Conservation (phyloP, 1,140 invertebrate species). For the Drosophila kepulauana region DNA sequence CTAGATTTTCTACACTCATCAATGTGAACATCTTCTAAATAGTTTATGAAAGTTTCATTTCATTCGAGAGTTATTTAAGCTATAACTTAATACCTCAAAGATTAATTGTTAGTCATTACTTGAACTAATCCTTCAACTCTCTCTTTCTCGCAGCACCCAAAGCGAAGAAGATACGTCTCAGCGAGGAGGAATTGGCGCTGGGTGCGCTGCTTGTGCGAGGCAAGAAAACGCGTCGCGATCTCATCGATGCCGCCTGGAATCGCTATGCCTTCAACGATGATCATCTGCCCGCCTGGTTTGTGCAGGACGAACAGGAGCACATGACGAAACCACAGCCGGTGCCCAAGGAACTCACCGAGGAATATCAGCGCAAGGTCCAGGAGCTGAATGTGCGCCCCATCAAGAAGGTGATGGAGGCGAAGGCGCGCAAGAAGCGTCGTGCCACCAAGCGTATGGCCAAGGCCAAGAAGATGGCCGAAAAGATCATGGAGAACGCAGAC, state of each 20-base stretch:
- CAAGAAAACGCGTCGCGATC: conserved; percentile 93
- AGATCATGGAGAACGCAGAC: conserved; percentile 95
- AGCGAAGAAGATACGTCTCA: conserved; percentile 90
- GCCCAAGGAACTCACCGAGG: conserved; percentile 90
- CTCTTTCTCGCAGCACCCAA: conserved; percentile 67
- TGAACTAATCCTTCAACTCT: neutral
- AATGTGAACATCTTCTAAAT: too few species aligned
- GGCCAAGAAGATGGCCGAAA: conserved; percentile 98
- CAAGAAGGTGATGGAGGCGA: conserved; percentile 99
- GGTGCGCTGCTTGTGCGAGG: conserved; percentile 94
- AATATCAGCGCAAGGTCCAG: conserved; percentile 91
- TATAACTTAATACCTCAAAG: too few species aligned
- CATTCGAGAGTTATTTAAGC: too few species aligned
- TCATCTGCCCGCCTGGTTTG: conserved; percentile 98
- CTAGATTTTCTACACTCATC: too few species aligned
- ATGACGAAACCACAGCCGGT: conserved; percentile 92
- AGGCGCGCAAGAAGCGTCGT: conserved; percentile 97
- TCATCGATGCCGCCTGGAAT: conserved; percentile 96
- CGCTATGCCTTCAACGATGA: conserved; percentile 95
- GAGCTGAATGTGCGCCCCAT: conserved; percentile 97
- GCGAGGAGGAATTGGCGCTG: conserved; percentile 94
- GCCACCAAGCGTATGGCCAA: conserved; percentile 94
- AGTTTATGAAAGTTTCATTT: too few species aligned
- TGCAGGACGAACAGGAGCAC: conserved; percentile 96
- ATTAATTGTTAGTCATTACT: too few species aligned